phyloP scores from a whole-genome alignment of 2,113 vertebrate species.

The Artemisiospiza belli region DNA sequence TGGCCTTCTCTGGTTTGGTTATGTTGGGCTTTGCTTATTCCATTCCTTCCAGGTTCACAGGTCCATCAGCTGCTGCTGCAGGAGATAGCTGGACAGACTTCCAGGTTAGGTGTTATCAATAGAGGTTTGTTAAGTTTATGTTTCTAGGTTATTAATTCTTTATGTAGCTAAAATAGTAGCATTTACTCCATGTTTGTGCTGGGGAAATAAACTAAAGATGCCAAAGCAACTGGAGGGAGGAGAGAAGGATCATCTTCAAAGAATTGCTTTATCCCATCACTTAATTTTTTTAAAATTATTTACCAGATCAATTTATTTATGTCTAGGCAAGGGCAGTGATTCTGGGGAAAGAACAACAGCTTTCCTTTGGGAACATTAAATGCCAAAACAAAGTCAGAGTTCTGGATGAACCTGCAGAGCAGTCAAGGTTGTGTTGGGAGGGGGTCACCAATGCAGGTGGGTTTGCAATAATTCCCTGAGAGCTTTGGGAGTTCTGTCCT shows the following conservation, averaged over 20 bases:
- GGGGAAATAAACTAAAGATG: not conserved
- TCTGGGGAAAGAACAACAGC: not conserved
- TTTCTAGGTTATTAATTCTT: not conserved
- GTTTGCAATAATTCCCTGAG: not conserved
- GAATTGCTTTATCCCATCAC: not conserved
- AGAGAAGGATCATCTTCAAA: not conserved
- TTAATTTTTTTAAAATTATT: not conserved
- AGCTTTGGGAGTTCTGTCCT: not conserved
- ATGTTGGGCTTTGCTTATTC: not conserved
- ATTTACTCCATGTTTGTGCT: not conserved
- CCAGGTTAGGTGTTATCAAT: accelerated
- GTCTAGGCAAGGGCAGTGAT: not conserved
- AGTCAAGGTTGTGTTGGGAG: not conserved
- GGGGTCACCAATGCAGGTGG: accelerated
- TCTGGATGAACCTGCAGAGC: not conserved
- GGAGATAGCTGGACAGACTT: not conserved
- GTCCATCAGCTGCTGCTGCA: not conserved
- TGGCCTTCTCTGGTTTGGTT: not conserved
- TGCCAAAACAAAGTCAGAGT: not conserved
- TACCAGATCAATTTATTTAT: not conserved
- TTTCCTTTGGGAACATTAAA: not conserved
- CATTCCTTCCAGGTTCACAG: not conserved
- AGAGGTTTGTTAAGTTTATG: not conserved
- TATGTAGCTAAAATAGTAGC: not conserved
- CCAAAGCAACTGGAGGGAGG: not conserved